Evolutionary conservation across 2,888 invertebrate species (phyloP).

Genomic region (Tinea semifulvella): DNA sequence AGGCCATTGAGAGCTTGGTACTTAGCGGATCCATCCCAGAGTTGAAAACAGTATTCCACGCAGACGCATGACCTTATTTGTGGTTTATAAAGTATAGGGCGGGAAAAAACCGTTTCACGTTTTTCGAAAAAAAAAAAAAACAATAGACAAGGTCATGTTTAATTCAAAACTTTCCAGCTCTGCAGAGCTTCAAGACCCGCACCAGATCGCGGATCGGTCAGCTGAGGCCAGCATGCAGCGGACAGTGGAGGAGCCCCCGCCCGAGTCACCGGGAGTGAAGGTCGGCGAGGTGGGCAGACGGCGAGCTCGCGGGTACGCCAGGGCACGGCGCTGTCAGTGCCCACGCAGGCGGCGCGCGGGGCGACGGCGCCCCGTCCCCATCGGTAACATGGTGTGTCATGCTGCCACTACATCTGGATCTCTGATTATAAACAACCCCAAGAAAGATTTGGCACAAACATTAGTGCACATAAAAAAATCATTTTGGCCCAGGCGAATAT

Average conservation of each 20-base stretch:
- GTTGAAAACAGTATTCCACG: too few relatives aligned
- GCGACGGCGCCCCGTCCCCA: constrained; percentile 52
- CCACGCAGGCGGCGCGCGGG: constrained; percentile 53
- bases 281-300: constrained; percentile 36
- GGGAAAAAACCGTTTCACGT: too few relatives aligned
- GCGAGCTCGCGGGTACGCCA: constrained; percentile 49
- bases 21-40: too few relatives aligned
- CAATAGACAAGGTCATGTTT: neutral
- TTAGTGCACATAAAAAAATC: too few relatives aligned
- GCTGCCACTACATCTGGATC: constrained; percentile 30
- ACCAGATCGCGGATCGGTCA: constrained; percentile 54
- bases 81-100: too few relatives aligned
- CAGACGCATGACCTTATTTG: too few relatives aligned
- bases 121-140: too few relatives aligned
- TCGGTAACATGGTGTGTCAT: constrained; percentile 65
- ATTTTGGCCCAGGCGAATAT: too few relatives aligned
- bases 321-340: constrained; percentile 44
- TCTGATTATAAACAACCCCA: neutral
- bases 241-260: constrained; percentile 25
- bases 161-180: constrained; percentile 31
- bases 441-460: too few relatives aligned
- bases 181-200: constrained; percentile 44
- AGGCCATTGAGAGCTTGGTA: too few relatives aligned
- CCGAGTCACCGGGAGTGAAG: constrained; percentile 24
- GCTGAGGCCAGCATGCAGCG: constrained; percentile 35